These are phyloP conservation scores for Lacanobia oleracea DNA, from an alignment of 2,888 invertebrate species.

Conservation along the genomic window DNA sequence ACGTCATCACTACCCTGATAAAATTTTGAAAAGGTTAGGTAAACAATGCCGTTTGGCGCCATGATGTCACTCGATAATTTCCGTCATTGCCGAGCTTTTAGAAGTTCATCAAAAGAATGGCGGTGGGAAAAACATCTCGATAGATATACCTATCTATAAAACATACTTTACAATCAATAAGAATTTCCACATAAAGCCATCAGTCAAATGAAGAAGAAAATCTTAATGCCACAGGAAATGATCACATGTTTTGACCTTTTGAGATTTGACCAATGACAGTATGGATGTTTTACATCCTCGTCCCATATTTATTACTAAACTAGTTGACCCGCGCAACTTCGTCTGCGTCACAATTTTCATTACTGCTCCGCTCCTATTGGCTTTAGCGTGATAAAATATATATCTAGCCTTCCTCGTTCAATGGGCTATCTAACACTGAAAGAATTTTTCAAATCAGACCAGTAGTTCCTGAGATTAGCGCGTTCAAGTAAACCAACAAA, in stretches of 20 bases:
- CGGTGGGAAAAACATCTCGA: background rate
- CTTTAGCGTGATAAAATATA: too few relatives aligned
- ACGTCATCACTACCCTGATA: too few relatives aligned
- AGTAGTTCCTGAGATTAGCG: too few relatives aligned
- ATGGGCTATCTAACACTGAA: too few relatives aligned
- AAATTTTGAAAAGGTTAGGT: background rate
- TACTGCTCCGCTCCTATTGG: too few relatives aligned
- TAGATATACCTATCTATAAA: constrained; percentile 7
- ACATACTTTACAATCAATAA: constrained; percentile 1
- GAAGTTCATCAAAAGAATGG: constrained; percentile 10
- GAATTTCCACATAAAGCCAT: background rate
- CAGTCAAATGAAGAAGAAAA: constrained; percentile 28
- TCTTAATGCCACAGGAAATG: background rate
- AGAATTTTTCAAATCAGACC: too few relatives aligned
- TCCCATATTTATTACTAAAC: background rate
- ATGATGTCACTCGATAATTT: constrained; percentile 19
- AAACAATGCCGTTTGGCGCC: constrained; percentile 8
- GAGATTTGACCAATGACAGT: constrained; percentile 10
- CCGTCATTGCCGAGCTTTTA: constrained; percentile 1
- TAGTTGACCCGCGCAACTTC: too few relatives aligned
- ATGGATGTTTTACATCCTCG: background rate
- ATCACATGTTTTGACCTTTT: constrained; percentile 19
- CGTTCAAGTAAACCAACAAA: too few relatives aligned
- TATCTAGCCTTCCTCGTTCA: too few relatives aligned
- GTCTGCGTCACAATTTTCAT: too few relatives aligned